phyloP scores from a whole-genome alignment of 2,888 invertebrate species.

The Ophion ventricosus region DNA sequence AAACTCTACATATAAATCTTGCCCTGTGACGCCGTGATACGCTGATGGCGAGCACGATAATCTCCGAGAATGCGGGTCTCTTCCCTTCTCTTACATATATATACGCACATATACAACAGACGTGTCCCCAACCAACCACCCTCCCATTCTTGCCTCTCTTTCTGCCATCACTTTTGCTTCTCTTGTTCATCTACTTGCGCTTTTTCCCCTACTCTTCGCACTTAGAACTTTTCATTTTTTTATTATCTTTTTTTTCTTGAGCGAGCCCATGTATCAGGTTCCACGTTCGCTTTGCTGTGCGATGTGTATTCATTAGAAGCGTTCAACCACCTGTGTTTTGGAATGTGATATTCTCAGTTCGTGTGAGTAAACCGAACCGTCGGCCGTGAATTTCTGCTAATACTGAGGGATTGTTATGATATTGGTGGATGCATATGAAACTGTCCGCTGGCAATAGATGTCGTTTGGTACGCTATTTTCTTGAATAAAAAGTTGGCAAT shows the following conservation, averaged over 20 bases:
- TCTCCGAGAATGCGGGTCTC: conserved; percentile 83
- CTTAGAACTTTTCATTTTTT: conserved; percentile 53
- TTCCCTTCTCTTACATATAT: conserved; percentile 66
- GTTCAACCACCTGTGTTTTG: too few relatives aligned
- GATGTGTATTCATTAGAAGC: not conserved
- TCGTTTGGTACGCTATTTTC: too few relatives aligned
- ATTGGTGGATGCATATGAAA: too few relatives aligned
- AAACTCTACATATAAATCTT: conserved; percentile 84
- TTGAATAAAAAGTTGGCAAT: too few relatives aligned
- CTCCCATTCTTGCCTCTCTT: conserved; percentile 8
- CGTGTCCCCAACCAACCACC: not conserved
- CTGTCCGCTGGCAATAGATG: too few relatives aligned
- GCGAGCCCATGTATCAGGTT: conserved; percentile 4
- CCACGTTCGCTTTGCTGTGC: not conserved
- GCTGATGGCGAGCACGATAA: conserved; percentile 84
- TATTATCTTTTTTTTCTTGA: conserved; percentile 21
- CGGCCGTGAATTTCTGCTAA: too few relatives aligned
- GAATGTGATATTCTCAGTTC: too few relatives aligned
- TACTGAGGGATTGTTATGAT: too few relatives aligned
- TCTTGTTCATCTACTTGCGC: conserved; percentile 62
- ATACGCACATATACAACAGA: conserved; percentile 15
- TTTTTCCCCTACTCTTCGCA: conserved; percentile 61
- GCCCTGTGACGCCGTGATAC: conserved; percentile 83
- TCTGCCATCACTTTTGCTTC: conserved; percentile 49
- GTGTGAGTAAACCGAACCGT: too few relatives aligned